These are phyloP conservation scores for Phyllotis vaccarum DNA, from an alignment of 2,797 vertebrate genomes.

Conservation along the genomic window DNA sequence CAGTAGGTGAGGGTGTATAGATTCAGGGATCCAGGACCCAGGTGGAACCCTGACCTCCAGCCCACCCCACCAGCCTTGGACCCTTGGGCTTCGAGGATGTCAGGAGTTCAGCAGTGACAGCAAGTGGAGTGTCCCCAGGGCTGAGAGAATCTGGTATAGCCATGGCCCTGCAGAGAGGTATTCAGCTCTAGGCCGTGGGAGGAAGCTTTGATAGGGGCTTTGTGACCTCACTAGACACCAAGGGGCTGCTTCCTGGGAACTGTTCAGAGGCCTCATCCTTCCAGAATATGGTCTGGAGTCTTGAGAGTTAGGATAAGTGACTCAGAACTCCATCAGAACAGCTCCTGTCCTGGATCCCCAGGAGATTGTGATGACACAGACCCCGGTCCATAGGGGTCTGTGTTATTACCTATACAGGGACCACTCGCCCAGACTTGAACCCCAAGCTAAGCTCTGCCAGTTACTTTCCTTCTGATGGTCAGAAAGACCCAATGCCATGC, in stretches of 20 bases:
- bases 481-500: background rate
- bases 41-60: background rate
- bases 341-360: background rate
- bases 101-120: background rate
- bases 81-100: background rate
- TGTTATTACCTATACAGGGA: background rate
- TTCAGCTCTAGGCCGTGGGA: constrained; percentile 19
- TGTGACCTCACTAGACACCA: constrained; percentile 75
- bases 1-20: accelerated
- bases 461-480: background rate
- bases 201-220: constrained; percentile 49
- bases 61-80: background rate
- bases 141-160: background rate
- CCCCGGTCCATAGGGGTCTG: no score
- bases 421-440: background rate
- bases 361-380: background rate
- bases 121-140: constrained; percentile 1
- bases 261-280: background rate
- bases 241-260: background rate
- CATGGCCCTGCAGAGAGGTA: constrained; percentile 10
- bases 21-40: background rate
- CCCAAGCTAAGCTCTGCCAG: background rate
- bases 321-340: background rate
- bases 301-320: background rate
- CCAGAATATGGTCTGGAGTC: background rate